Base-by-base conservation (phyloP, 2,797 vertebrate species). In the Cyprinodon diabolis region DNA sequence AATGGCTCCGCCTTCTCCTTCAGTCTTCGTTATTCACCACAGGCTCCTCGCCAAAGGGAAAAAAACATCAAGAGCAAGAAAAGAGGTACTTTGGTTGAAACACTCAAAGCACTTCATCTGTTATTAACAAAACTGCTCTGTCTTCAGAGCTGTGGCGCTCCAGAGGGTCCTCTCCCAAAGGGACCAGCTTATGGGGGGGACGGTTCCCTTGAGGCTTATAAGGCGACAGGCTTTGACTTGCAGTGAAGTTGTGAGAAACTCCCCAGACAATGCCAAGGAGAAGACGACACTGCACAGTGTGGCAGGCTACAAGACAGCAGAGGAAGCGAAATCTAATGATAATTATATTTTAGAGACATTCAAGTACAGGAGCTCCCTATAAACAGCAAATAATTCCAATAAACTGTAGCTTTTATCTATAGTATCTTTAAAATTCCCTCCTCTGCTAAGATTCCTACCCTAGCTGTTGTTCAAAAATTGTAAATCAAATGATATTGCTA, bases 161-260 rank as follows among this genome's bases (percentile, higher is more conserved):
- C 47, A 47, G 75, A 72, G 84, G 84, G 81, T 63, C 25, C 74
- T 73, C 21, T 57, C 78, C 76, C 79, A 58, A 43, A 0, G 88
- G 80, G 87, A 84, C 75, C 83, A 25, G 77, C 76, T 70, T 45
- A 5, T 30, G 1, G 71, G 73, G 78, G 75, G 37, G 6, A n/a
- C 55, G 35, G 72, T 1, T 74, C 89, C 89, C 79, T 37, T 0
- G 75, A 74, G 82, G 83, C 51, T 19, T 74, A 35, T 66, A 62
- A 74, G n/a, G 75, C 54, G 40, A 78, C 90, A 87, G 81, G 87
- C 87, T 88, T 84, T 76, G 86, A 90, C 86, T 89, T 86, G 87
- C 74, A 71, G 72, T 6, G n/a, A 52, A 67, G 71, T 48, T 74
- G 68, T 75, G 74, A 54, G 66, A 79, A 83, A 70, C 76, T 87